Conservation (phyloP, 2,888 invertebrate species). For the Leptopilina syphax region DNA sequence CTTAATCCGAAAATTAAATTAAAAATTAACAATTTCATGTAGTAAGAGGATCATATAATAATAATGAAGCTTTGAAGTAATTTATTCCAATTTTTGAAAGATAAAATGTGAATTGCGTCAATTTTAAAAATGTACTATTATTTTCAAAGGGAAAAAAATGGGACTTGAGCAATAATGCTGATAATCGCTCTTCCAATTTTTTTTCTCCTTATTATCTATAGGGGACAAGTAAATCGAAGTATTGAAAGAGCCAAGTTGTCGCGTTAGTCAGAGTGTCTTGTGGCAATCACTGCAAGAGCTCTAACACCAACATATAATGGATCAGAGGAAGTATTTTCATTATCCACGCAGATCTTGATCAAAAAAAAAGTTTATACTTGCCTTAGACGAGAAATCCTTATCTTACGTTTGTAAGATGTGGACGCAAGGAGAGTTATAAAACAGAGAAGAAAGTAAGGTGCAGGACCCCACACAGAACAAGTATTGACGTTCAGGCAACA, state of each 20-base stretch:
- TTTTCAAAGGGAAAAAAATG: neutral
- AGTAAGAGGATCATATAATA: neutral
- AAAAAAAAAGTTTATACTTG: neutral
- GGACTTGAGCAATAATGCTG: conserved; percentile 21
- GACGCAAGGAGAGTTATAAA: neutral
- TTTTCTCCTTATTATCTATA: conserved; percentile 3
- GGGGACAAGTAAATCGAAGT: conserved; percentile 10
- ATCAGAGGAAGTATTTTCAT: conserved; percentile 28
- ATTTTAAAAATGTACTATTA: neutral
- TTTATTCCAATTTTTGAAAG: neutral
- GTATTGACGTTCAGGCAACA: no score
- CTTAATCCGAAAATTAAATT: conserved; percentile 29
- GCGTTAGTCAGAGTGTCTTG: conserved; percentile 36
- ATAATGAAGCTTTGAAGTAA: neutral
- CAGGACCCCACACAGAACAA: no score
- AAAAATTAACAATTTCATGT: neutral
- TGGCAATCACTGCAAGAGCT: conserved; percentile 28
- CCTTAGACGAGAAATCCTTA: neutral
- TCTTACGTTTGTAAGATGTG: neutral
- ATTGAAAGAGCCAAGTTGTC: conserved; percentile 11
- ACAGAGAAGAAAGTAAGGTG: no score
- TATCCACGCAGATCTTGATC: conserved; percentile 12
- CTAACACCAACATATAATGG: conserved; percentile 13
- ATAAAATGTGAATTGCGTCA: neutral
- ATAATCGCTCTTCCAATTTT: conserved; percentile 12